Evolutionary conservation across 2,888 invertebrate genomes (phyloP).

Genomic region (Drosophila paramelanica): DNA sequence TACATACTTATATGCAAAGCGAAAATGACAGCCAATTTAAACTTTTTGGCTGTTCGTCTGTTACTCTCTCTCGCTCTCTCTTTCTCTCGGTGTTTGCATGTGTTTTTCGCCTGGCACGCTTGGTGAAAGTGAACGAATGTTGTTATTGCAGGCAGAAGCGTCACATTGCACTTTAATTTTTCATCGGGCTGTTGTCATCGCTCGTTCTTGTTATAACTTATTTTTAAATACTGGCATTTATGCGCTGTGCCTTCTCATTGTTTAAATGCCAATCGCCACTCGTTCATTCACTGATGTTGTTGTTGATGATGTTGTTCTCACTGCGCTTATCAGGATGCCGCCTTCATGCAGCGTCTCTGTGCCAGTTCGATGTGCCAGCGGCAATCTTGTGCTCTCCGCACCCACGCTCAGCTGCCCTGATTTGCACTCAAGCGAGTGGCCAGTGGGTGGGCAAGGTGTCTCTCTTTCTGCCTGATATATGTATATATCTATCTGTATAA

Average conservation of each 20-base stretch:
- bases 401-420: slow-evolving; percentile 34
- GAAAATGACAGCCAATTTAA: slow-evolving; percentile 63
- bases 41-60: slow-evolving; percentile 40
- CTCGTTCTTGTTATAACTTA: slow-evolving; percentile 40
- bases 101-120: slow-evolving; percentile 44
- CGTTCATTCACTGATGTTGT: slow-evolving; percentile 21
- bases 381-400: slow-evolving; percentile 13
- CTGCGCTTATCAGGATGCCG: slow-evolving; percentile 37
- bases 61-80: slow-evolving; percentile 9
- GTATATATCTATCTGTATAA: background rate
- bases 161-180: slow-evolving; percentile 56
- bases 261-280: slow-evolving; percentile 19
- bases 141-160: slow-evolving; percentile 26
- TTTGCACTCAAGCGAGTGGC: slow-evolving; percentile 8
- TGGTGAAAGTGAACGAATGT: slow-evolving; percentile 73
- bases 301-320: background rate
- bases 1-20: slow-evolving; percentile 13
- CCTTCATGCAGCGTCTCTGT: slow-evolving; percentile 16
- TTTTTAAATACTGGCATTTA: slow-evolving; percentile 47
- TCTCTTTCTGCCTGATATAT: slow-evolving; percentile 1
- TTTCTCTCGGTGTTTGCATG: slow-evolving; percentile 16
- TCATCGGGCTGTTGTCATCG: background rate
- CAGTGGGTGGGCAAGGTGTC: slow-evolving; percentile 13
- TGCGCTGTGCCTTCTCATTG: slow-evolving; percentile 15
- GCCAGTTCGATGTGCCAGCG: slow-evolving; percentile 10